Evolutionary conservation across 2,113 vertebrate genomes (phyloP), one percentile per base, ranked within the genome.

Genomic region (Odobenus rosmarus): DNA sequence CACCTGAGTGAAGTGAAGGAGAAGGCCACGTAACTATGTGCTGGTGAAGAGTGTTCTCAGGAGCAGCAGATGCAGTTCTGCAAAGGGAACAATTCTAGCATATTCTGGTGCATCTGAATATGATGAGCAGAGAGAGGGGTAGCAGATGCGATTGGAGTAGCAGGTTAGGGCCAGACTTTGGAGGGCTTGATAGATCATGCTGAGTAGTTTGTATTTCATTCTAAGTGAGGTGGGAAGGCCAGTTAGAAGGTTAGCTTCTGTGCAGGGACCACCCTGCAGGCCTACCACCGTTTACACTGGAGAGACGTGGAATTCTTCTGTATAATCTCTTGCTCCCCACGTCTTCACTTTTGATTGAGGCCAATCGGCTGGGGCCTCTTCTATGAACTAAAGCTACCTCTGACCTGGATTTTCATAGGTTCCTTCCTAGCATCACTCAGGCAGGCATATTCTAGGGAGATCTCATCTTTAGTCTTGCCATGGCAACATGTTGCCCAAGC

Each of bases 361-460:
- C n/a, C 19, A 67, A 28, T 86, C 36, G n/a, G 13, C 36, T 81
- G 88, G 36, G 16, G 85, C 31, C 42, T 39, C 46, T 77, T 74
- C 62, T 36, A 53, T 5, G 67, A 96, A 69, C 23, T 24, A 53
- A 96, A 92, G 59, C 61, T n/a, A 82, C 64, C 53, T 95, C 57
- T 39, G 61, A 81, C 14, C 11, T 88, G 55, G 33, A 77, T 82
- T 72, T 82, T 94, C 59, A 36, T 71, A 16, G 15, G 53, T 83
- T 91, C 21, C 3, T 90, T 67, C 42, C 42, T 42, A 85, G 67
- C 33, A 57, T 82, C 64, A n/a, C 24, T 0, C 15, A 39, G 51
- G 31, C 21, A 8, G 51, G 31, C 21, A 7, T 55, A 14, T 67
- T 80, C 33, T 26, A 42, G 42, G 85, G 59, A 84, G 83, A 42